Percentiles rank a stretch among this genome's conserved stretches.
Evolutionary conservation across 2,797 vertebrate species (phyloP).

Genomic region (Hyperoplus immaculatus): DNA sequence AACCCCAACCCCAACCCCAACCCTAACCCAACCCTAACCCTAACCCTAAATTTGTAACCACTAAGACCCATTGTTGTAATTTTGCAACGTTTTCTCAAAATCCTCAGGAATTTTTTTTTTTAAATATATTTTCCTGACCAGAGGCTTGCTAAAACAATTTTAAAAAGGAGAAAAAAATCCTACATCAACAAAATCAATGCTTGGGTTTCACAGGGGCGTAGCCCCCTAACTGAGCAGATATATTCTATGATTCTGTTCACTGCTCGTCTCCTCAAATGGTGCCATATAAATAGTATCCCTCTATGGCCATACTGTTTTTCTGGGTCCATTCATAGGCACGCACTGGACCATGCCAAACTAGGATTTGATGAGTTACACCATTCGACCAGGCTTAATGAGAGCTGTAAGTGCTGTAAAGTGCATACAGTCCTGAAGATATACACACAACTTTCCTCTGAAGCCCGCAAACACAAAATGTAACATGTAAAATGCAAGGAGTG

Average conservation of each 20-base stretch:
- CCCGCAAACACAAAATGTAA: background rate
- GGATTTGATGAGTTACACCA: conserved; percentile 67
- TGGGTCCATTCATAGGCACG: conserved; percentile 35
- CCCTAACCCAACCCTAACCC: too few relatives aligned
- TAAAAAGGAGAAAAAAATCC: too few relatives aligned
- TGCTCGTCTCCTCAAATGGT: conserved; percentile 19
- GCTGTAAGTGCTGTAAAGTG: conserved; percentile 37
- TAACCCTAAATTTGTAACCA: too few relatives aligned
- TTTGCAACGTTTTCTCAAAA: too few relatives aligned
- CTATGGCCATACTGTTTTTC: conserved; percentile 33
- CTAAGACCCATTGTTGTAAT: too few relatives aligned
- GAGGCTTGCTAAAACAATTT: too few relatives aligned
- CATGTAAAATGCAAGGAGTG: background rate
- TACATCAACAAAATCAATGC: too few relatives aligned
- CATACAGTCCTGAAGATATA: conserved; percentile 20
- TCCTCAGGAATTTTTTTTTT: too few relatives aligned
- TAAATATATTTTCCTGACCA: too few relatives aligned
- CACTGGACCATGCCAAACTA: conserved; percentile 45
- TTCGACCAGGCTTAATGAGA: conserved; percentile 54
- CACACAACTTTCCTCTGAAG: conserved; percentile 15
- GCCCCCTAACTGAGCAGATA: background rate
- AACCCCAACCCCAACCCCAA: too few relatives aligned
- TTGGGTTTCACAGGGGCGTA: too few relatives aligned
- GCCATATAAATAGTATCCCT: background rate
- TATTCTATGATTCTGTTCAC: background rate